phyloP scores from a whole-genome alignment of 2,797 vertebrate genomes.

The Acipenser oxyrinchus region DNA sequence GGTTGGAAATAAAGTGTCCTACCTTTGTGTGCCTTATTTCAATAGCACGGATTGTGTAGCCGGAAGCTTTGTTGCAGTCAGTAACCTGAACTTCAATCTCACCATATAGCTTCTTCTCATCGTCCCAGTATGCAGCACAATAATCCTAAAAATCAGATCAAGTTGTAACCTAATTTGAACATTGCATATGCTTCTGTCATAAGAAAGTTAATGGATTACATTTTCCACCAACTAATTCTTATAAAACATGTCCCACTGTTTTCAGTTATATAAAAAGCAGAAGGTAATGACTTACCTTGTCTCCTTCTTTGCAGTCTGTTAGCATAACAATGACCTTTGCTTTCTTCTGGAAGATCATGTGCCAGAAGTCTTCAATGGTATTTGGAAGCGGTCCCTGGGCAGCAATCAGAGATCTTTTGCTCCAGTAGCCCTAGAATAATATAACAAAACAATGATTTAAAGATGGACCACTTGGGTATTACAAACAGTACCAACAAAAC shows the following conservation, averaged over 20 bases:
- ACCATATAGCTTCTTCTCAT: slow-evolving; percentile 61
- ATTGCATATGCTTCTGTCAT: too few relatives aligned
- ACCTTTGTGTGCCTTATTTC: slow-evolving; percentile 79
- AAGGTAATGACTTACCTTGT: slow-evolving; percentile 47
- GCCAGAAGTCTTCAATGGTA: slow-evolving; percentile 62
- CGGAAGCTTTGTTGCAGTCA: slow-evolving; percentile 44
- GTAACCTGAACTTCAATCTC: slow-evolving; percentile 66
- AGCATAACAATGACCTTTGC: slow-evolving; percentile 73
- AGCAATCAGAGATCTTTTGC: slow-evolving; percentile 56
- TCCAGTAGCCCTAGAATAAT: slow-evolving; percentile 79
- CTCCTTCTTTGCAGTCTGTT: slow-evolving; percentile 56
- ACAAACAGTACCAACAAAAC: too few relatives aligned
- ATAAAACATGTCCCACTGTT: too few relatives aligned
- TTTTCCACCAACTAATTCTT: too few relatives aligned
- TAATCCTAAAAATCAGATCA: slow-evolving; percentile 49
- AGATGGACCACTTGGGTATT: too few relatives aligned
- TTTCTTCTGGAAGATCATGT: slow-evolving; percentile 71
- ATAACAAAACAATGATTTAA: neutral
- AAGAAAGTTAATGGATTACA: too few relatives aligned
- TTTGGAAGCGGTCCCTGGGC: slow-evolving; percentile 57
- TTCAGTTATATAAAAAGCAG: too few relatives aligned
- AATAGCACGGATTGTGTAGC: slow-evolving; percentile 63
- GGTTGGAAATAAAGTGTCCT: neutral
- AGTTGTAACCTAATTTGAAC: too few relatives aligned
- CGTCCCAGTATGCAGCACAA: slow-evolving; percentile 73